Conservation (phyloP, 2,113 vertebrate genomes). For the Lophochroa leadbeateri region DNA sequence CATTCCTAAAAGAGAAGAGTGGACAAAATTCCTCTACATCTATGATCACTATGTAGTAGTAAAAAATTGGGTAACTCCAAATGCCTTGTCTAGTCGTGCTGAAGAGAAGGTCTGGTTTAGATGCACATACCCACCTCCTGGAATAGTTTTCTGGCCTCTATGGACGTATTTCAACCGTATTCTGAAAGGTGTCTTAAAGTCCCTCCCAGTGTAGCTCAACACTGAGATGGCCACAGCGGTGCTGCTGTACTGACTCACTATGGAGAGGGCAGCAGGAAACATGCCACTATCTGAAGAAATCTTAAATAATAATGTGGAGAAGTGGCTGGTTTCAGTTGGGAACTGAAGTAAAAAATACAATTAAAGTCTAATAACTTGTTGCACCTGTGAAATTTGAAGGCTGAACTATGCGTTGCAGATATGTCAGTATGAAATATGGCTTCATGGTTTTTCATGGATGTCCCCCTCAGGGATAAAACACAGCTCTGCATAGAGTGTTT, state of each 20-base stretch:
- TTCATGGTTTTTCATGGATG: not conserved
- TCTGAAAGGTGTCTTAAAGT: not conserved
- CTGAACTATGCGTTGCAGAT: not conserved
- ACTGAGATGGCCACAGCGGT: not conserved
- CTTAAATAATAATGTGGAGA: not conserved
- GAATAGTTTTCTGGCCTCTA: not conserved
- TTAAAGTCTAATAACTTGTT: not conserved
- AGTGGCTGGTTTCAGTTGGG: not conserved
- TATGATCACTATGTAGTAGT: not conserved
- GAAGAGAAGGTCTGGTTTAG: not conserved
- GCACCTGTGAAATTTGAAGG: not conserved
- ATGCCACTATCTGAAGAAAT: not conserved
- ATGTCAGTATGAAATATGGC: constrained; percentile 5
- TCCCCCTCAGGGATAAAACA: not conserved
- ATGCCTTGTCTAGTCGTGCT: not conserved
- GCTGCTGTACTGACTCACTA: not conserved
- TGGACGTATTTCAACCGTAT: not conserved
- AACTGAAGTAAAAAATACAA: constrained; percentile 6
- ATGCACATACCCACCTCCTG: not conserved
- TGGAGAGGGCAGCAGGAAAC: not conserved
- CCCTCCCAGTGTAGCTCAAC: not conserved
- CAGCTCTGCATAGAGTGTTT: not conserved
- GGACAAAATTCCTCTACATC: not conserved
- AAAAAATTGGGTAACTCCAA: not conserved
- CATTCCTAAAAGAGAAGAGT: not conserved